Evolutionary conservation across 2,888 invertebrate species (phyloP).

Genomic region (Hydriomena furcata): DNA sequence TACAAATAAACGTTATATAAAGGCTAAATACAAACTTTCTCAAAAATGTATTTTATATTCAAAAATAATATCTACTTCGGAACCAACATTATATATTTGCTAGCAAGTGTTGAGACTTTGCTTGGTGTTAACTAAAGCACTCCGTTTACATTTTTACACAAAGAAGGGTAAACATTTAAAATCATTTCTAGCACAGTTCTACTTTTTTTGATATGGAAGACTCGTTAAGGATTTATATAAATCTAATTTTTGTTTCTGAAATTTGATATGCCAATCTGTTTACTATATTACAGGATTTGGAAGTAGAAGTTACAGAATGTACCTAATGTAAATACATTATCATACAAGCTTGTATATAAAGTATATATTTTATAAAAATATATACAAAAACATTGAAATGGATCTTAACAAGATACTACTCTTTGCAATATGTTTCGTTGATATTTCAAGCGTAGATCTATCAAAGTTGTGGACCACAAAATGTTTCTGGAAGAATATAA

Average conservation of each 20-base stretch:
- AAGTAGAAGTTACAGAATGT: conserved; percentile 74
- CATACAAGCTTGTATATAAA: conserved; percentile 33
- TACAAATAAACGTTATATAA: conserved; percentile 36
- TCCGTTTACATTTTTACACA: conserved; percentile 16
- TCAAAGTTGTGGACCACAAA: conserved; percentile 69
- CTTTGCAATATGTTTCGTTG: conserved; percentile 79
- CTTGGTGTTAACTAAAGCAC: conserved; percentile 29
- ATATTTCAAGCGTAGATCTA: conserved; percentile 70
- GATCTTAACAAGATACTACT: conserved; percentile 62
- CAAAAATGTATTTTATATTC: conserved; percentile 31
- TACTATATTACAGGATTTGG: conserved; percentile 67
- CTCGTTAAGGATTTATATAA: conserved; percentile 67
- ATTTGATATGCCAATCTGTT: conserved; percentile 83
- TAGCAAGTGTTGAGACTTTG: conserved; percentile 27
- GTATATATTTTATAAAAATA: conserved; percentile 82
- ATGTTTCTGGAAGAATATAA: conserved; percentile 48
- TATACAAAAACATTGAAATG: conserved; percentile 73
- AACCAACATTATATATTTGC: conserved; percentile 21
- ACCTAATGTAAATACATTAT: conserved; percentile 76
- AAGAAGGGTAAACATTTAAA: conserved; percentile 39
- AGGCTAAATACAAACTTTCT: conserved; percentile 34
- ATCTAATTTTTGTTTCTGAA: conserved; percentile 77
- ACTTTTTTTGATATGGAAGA: conserved; percentile 84
- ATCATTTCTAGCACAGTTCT: conserved; percentile 66
- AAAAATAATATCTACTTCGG: conserved; percentile 23